A percentile compares a stretch with the other conserved stretches of the same genome.
phyloP scores from a whole-genome alignment of 2,113 vertebrate species.

The Rutilus rutilus region DNA sequence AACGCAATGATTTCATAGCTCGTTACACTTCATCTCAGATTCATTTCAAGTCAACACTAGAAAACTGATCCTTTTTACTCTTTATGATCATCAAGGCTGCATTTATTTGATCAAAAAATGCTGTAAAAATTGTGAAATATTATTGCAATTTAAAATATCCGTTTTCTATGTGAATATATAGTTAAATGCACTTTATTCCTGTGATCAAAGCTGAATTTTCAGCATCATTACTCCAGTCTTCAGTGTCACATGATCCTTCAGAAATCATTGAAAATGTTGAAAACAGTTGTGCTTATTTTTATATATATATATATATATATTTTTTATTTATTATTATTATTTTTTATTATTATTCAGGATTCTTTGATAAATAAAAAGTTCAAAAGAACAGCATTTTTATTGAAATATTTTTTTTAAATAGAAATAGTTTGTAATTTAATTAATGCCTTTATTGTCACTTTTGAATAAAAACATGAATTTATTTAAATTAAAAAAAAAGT shows the following conservation, averaged over 20 bases:
- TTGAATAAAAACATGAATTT: too few relatives aligned
- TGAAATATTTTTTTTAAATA: too few relatives aligned
- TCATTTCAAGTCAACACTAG: background rate
- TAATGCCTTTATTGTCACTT: too few relatives aligned
- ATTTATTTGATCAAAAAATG: background rate
- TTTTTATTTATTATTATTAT: too few relatives aligned
- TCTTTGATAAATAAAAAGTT: too few relatives aligned
- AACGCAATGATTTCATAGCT: slow-evolving; percentile 25
- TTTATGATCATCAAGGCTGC: background rate
- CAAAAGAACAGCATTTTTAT: too few relatives aligned
- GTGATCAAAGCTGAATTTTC: background rate
- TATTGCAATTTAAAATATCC: background rate
- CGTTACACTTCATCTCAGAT: background rate
- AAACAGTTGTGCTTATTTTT: too few relatives aligned
- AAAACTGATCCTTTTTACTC: background rate
- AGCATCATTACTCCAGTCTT: background rate
- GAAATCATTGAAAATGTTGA: too few relatives aligned
- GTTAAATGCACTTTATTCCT: background rate
- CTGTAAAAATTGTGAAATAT: background rate
- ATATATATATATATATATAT: too few relatives aligned
- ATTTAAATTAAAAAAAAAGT: too few relatives aligned
- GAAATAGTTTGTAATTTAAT: too few relatives aligned
- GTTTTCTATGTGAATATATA: background rate
- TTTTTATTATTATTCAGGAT: too few relatives aligned
- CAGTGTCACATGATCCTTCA: background rate